These are phyloP conservation scores for Rachycentron canadum DNA, from an alignment of 2,797 vertebrate species.

Conservation along the genomic window DNA sequence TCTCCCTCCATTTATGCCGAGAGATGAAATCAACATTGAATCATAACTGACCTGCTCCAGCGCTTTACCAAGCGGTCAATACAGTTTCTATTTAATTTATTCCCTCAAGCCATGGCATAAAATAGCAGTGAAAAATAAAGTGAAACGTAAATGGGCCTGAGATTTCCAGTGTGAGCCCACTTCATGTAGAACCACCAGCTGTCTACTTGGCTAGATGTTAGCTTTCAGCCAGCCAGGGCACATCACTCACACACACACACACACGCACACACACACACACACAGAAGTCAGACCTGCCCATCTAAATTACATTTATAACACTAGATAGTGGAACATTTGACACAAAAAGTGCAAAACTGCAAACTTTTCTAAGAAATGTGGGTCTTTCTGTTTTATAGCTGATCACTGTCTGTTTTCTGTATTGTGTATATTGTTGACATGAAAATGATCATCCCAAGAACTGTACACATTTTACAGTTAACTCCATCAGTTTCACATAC, in stretches of 20 bases:
- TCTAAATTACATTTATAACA: slow-evolving; percentile 6
- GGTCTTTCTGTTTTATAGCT: background rate
- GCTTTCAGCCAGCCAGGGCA: background rate
- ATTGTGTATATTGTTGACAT: too few relatives aligned
- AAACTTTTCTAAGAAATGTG: too few relatives aligned
- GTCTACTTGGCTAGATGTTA: slow-evolving; percentile 26
- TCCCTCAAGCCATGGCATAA: background rate
- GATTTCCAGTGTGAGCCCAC: background rate
- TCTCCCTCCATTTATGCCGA: background rate
- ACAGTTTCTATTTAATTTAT: background rate
- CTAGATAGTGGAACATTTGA: too few relatives aligned
- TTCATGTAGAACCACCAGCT: slow-evolving; percentile 23
- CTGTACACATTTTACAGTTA: background rate
- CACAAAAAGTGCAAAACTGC: too few relatives aligned
- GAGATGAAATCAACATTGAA: background rate
- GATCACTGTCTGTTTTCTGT: background rate
- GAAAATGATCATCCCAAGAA: too few relatives aligned
- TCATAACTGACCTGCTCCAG: background rate
- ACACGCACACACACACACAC: too few relatives aligned
- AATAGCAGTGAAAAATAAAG: background rate
- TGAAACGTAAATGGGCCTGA: background rate
- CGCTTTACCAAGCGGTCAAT: background rate
- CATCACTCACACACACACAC: slow-evolving; percentile 9
- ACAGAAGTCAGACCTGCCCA: slow-evolving; percentile 5
- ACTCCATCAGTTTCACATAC: background rate